These are phyloP conservation scores for Melopsittacus undulatus DNA, from an alignment of 2,797 vertebrate species.

Conservation along the genomic window DNA sequence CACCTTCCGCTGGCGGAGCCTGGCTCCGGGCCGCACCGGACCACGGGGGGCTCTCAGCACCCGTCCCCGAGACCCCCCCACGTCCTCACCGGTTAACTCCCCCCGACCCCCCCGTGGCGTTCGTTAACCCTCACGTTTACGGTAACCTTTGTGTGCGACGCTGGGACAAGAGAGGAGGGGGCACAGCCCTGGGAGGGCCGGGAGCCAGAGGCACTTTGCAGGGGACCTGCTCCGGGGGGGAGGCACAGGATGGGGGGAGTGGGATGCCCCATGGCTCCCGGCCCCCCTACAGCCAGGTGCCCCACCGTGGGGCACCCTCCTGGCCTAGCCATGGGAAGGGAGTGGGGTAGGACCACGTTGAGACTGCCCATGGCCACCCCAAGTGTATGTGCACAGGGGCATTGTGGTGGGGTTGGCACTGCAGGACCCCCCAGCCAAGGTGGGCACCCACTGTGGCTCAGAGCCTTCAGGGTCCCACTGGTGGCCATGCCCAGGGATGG, in stretches of 20 bases:
- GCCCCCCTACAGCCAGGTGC: background rate
- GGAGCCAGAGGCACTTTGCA: constrained; percentile 42
- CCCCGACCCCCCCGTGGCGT: background rate
- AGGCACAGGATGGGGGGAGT: background rate
- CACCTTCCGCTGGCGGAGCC: constrained; percentile 70
- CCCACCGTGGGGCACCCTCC: background rate
- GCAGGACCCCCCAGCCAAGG: background rate
- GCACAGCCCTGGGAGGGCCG: background rate
- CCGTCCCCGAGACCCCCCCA: background rate
- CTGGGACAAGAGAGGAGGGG: constrained; percentile 58
- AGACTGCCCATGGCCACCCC: accelerated
- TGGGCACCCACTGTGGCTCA: background rate
- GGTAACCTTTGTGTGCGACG: constrained; percentile 46
- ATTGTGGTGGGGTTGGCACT: background rate
- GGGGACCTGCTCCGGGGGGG: background rate
- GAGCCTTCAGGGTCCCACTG: background rate
- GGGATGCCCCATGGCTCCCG: background rate
- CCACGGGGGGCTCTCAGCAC: constrained; percentile 44
- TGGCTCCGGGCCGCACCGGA: constrained; percentile 50
- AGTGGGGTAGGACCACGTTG: background rate
- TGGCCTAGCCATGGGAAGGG: background rate
- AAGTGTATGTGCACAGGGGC: background rate
- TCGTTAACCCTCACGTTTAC: constrained; percentile 67
- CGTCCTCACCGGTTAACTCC: constrained; percentile 50
- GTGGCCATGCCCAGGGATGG: background rate